Evolutionary conservation across 92 coral and sea anemone genomes (phyloP), one percentile per base, ranked within the genome.

Genomic region (Epizoanthus rinbou): DNA sequence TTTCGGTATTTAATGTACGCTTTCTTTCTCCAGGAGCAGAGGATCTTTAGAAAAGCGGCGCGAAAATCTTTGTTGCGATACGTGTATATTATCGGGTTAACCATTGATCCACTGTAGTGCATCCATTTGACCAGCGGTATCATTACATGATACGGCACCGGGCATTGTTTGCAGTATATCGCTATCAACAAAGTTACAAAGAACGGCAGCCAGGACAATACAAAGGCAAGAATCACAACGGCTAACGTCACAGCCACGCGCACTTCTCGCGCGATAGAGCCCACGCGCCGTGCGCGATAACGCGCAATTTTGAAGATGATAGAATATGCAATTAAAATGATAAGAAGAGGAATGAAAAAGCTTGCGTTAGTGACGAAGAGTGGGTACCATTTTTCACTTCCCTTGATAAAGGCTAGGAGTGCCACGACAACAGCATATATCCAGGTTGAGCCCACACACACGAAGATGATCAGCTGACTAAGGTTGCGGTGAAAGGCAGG

Each of bases 71-170:
- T 71, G 64, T 95, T 95, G 21, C 98, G 80, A 47, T 91, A 92
- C 4, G 98, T 93, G 86, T 95, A 95, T 35, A 95, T 95, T 54
- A 95, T 59, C 0, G 98, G 98, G 62, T 95, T 95, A 0, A 95
- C 95, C 89, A 91, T 84, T 13, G 98, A 95, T 18, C 97, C 97
- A 60, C 95, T 89, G 85, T 95, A 95, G 73, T 95, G 98, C 95
- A 95, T 89, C 98, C 98, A 95, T 58, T 95, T 95, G 15, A 88
- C 90, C 9, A 89, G 80, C 23, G 95, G 89, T 19, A 92, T 70
- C 2, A 88, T 67, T 11, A 91, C 64, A 1, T 47, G 19, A 66
- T 74, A 82, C 7, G 90, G 90, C 28, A 95, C 84, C 45, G 54
- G 1, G 25, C 93, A 87, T 7, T 81, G 67, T 35, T 5, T 21